phyloP scores from a whole-genome alignment of 1,140 invertebrate species.

The Hypsibius dujardini region DNA sequence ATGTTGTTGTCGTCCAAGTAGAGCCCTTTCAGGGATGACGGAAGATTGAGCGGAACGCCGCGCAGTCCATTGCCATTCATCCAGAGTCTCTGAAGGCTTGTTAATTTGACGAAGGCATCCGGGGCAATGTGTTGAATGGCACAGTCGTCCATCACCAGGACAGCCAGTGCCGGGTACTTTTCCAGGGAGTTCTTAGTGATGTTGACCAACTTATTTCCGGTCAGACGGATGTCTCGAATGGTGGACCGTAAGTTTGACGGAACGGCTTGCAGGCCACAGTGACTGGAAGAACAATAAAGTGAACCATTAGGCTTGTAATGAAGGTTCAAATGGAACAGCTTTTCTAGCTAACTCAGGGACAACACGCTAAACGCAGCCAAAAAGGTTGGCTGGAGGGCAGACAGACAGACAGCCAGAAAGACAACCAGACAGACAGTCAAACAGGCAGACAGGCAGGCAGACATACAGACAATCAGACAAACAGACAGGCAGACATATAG shows the following conservation, averaged over 20 bases:
- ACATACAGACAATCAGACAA: no score
- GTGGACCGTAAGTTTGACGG: background rate
- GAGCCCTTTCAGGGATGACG: background rate
- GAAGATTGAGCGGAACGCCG: background rate
- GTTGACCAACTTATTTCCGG: background rate
- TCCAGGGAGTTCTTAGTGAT: background rate
- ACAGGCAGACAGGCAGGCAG: no score
- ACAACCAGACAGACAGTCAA: no score
- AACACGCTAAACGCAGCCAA: no score
- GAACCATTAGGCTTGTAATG: no score
- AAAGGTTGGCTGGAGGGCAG: no score
- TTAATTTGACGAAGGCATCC: background rate
- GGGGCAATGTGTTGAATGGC: background rate
- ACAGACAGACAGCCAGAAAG: no score
- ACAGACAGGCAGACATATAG: no score
- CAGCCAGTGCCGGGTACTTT: background rate
- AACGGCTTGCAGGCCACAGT: background rate
- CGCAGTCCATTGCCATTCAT: background rate
- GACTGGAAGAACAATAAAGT: background rate
- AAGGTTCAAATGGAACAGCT: no score
- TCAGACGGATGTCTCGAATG: conserved; percentile 10
- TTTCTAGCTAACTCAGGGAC: no score
- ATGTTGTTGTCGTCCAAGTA: conserved; percentile 1
- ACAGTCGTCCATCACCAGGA: background rate
- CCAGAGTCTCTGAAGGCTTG: background rate